A percentile compares a stretch with the other conserved stretches of the same genome.
phyloP scores from a whole-genome alignment of 2,888 invertebrate species.

The Neoascia interrupta region DNA sequence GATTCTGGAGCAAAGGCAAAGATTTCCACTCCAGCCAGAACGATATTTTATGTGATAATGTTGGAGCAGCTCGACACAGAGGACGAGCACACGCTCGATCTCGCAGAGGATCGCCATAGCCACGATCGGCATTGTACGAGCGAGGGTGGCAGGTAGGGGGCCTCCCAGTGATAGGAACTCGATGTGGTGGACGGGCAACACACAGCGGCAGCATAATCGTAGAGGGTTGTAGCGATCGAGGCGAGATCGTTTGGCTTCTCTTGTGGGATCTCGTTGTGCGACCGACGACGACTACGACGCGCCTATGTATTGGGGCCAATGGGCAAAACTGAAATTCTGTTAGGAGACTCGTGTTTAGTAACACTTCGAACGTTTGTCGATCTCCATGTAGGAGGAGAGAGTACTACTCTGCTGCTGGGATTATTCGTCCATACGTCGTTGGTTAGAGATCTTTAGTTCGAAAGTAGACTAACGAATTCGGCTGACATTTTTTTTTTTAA shows the following conservation, averaged over 20 bases:
- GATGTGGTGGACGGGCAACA: slow-evolving; percentile 20
- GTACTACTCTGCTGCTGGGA: slow-evolving; percentile 66
- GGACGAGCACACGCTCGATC: slow-evolving; percentile 25
- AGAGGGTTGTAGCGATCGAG: slow-evolving; percentile 48
- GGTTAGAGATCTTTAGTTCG: slow-evolving; percentile 41
- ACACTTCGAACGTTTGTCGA: slow-evolving; percentile 80
- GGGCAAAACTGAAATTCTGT: slow-evolving; percentile 75
- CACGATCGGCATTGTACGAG: not conserved
- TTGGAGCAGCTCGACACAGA: slow-evolving; percentile 34
- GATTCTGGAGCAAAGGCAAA: slow-evolving; percentile 50
- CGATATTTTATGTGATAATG: slow-evolving; percentile 46
- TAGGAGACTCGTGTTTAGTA: slow-evolving; percentile 78
- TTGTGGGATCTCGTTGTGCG: slow-evolving; percentile 40
- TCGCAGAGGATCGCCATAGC: slow-evolving; percentile 34
- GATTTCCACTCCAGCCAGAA: slow-evolving; percentile 40
- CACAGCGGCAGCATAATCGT: slow-evolving; percentile 12
- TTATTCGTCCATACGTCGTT: slow-evolving; percentile 61
- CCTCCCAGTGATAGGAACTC: not conserved
- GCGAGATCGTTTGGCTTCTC: slow-evolving; percentile 45
- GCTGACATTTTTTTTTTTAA: slow-evolving; percentile 4
- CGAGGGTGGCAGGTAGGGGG: slow-evolving; percentile 14
- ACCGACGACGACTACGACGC: too few species aligned
- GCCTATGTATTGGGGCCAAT: slow-evolving; percentile 55
- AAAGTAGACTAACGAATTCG: slow-evolving; percentile 25
- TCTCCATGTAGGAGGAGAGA: slow-evolving; percentile 79